phyloP scores from a whole-genome alignment of 2,113 vertebrate species.

The Alces alces region DNA sequence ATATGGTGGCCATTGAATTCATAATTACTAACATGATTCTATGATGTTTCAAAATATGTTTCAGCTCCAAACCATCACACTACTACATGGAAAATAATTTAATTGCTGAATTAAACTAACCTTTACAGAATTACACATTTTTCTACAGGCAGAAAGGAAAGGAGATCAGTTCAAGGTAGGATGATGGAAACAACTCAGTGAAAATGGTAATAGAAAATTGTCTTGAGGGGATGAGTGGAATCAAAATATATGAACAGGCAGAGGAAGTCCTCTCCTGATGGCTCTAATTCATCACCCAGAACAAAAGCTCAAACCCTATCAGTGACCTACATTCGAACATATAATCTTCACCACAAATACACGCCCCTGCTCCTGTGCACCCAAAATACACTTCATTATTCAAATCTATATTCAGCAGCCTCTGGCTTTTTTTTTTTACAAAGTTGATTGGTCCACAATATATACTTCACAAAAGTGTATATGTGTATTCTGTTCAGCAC shows the following conservation, averaged over 20 bases:
- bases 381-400: neutral
- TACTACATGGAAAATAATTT: neutral
- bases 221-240: neutral
- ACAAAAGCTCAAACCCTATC: neutral
- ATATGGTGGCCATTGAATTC: neutral
- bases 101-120: neutral
- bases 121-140: neutral
- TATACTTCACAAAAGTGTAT: neutral
- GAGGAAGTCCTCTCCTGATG: neutral
- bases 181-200: neutral
- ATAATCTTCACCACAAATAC: neutral
- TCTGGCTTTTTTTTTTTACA: neutral
- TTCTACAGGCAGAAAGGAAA: neutral
- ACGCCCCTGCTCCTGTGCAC: neutral
- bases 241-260: neutral
- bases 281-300: neutral
- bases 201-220: neutral
- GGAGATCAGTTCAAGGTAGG: neutral
- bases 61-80: neutral
- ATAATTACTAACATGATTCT: neutral
- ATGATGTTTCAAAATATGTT: neutral
- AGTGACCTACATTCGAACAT: neutral
- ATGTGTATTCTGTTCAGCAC: neutral
- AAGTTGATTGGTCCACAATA: neutral
- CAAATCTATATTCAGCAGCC: neutral